Evolutionary conservation across 2,888 invertebrate species (phyloP), one percentile per base, ranked within the genome.

Genomic region (Drosophila acutilabella): DNA sequence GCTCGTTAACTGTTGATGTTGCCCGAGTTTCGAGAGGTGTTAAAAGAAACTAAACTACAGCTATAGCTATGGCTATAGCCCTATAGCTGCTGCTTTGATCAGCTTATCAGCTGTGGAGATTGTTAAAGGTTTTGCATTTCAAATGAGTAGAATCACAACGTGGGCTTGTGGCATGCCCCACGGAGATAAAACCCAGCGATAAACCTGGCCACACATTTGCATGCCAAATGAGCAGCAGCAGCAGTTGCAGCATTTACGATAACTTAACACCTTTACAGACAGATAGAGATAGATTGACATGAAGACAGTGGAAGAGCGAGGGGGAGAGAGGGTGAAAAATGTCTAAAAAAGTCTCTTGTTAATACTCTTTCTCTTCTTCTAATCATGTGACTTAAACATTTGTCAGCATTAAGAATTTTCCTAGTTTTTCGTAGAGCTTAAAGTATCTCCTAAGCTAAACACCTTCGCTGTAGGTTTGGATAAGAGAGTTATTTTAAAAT

Each of bases 71-170:
- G 2, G 26, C 26, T 26, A 7, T 26, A 7, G 26, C 7, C 8
- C 7, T 30, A 30, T 30, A 30, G 30, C 41, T 53, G 50, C 56
- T 62, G 64, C 65, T 69, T 54, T 64, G 72, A 75, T 70, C 70
- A 53, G 78, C 74, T 76, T 78, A 76, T 78, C 76, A 57, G 74
- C 30, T 56, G n/a, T 50, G 42, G 20, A 70, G 78, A 78, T 78
- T 70, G 70, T 73, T 50, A 47, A 62, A 53, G 78, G 87, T 81
- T 87, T 87, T 83, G 82, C 87, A 87, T 87, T 72, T 70, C 56
- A 87, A 83, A 83, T 83, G 81, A 83, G 87, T 11, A 52, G 16
- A 60, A 18, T 18, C 33, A 33, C 18, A 42, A 23, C 57, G 61
- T 67, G 48, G 61, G 59, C 42, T 64, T 57, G 72, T 56, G 62